phyloP scores from a whole-genome alignment of 1,140 invertebrate species.

The Brachionus sp. region DNA sequence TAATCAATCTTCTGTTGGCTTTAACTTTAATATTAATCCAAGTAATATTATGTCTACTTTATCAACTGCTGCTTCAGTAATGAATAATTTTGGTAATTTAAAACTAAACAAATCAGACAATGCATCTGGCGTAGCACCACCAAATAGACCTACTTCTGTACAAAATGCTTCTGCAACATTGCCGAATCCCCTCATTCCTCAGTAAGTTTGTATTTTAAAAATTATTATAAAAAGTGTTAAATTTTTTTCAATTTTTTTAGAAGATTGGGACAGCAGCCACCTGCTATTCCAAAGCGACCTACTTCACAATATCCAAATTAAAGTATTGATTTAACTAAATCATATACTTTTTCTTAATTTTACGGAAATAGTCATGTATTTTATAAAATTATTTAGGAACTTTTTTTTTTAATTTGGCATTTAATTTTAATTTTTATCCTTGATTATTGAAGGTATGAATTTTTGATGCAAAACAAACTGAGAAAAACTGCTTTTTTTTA shows the following conservation, averaged over 20 bases:
- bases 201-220: not conserved
- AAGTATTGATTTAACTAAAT: not conserved
- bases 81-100: slow-evolving; percentile 38
- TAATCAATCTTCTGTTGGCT: slow-evolving; percentile 18
- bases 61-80: slow-evolving; percentile 29
- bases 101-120: slow-evolving; percentile 17
- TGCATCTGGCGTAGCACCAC: not conserved
- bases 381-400: not conserved
- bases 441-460: not conserved
- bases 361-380: slow-evolving; percentile 4
- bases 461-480: not conserved
- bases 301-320: slow-evolving; percentile 31
- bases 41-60: slow-evolving; percentile 44
- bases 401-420: not conserved
- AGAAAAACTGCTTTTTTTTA: not conserved
- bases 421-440: not conserved
- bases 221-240: too few relatives aligned
- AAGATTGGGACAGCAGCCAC: slow-evolving; percentile 18
- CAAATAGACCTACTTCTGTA: slow-evolving; percentile 24
- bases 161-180: slow-evolving; percentile 3
- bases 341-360: not conserved
- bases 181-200: slow-evolving; percentile 23
- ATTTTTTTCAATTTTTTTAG: not conserved
- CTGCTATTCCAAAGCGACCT: slow-evolving; percentile 41
- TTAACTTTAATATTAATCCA: slow-evolving; percentile 37